A percentile compares a stretch with the other conserved stretches of the same genome.
Evolutionary conservation across 2,113 vertebrate genomes (phyloP).

Genomic region (Eulemur macaco): DNA sequence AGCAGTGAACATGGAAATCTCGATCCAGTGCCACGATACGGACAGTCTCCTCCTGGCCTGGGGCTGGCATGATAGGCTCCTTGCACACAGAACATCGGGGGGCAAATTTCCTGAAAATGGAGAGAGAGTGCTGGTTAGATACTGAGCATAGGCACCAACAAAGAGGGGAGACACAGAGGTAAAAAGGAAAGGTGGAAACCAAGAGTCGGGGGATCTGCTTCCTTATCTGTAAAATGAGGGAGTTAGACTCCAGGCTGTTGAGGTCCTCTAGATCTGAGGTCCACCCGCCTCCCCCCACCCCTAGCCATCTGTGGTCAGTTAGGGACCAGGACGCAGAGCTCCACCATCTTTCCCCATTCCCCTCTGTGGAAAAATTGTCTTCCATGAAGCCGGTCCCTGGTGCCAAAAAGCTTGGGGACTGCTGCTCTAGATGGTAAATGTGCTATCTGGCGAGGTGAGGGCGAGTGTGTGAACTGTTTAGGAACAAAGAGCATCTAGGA

Average conservation of each 20-base stretch:
- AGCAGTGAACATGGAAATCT: constrained; percentile 98
- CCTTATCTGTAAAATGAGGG: background rate
- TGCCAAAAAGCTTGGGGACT: no score
- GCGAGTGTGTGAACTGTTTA: background rate
- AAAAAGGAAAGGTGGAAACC: constrained; percentile 48
- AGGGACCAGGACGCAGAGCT: no score
- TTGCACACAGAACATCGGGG: constrained; percentile 97
- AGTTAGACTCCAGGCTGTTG: background rate
- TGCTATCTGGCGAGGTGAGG: background rate
- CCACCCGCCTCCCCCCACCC: no score
- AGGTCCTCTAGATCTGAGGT: background rate
- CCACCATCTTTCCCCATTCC: no score
- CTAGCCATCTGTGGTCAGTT: no score
- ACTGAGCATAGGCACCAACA: background rate
- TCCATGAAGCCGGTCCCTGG: no score
- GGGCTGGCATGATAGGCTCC: constrained; percentile 97
- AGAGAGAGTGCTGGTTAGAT: background rate
- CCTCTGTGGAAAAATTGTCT: no score
- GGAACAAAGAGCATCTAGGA: background rate
- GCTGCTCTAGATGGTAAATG: background rate
- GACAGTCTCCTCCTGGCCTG: constrained; percentile 97
- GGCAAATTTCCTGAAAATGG: constrained; percentile 93
- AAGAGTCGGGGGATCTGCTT: background rate
- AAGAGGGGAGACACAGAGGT: background rate
- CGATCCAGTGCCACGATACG: constrained; percentile 98